Percentiles rank a stretch among this genome's conserved stretches.
Conservation (phyloP, 2,888 invertebrate species). For the Agrochola lychnidis region DNA sequence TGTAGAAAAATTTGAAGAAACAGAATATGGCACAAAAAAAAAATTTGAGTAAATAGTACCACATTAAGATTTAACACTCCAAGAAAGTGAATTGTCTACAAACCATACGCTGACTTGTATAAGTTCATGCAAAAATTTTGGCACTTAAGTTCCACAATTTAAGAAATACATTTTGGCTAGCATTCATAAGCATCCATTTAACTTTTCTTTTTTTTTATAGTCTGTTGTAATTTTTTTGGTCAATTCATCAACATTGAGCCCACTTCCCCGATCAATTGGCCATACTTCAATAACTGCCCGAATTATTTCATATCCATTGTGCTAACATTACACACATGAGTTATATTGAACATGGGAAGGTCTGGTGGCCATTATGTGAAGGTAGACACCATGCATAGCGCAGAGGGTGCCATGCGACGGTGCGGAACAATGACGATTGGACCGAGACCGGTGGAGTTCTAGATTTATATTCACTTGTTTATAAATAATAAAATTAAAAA, state of each 20-base stretch:
- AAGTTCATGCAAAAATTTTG: background rate
- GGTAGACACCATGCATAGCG: constrained; percentile 49
- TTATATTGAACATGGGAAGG: constrained; percentile 39
- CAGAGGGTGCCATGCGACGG: constrained; percentile 55
- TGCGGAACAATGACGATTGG: constrained; percentile 52
- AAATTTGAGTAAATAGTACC: background rate
- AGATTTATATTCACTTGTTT: constrained; percentile 36
- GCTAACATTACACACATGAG: constrained; percentile 47
- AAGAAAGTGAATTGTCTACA: background rate
- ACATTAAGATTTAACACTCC: background rate
- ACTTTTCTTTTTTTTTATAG: background rate
- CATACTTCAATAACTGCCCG: constrained; percentile 31
- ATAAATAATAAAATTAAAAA: background rate
- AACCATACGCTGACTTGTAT: too few species aligned
- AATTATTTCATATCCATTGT: constrained; percentile 37
- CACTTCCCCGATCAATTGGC: constrained; percentile 3
- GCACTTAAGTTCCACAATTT: background rate
- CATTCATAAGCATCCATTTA: background rate
- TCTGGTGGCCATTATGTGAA: constrained; percentile 45
- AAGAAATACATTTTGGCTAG: background rate
- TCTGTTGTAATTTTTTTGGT: background rate
- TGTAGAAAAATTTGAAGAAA: background rate
- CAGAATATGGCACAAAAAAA: background rate
- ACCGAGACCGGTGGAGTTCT: constrained; percentile 41
- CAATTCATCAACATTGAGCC: background rate